Evolutionary conservation across 1,140 invertebrate species (phyloP), one percentile per base, ranked within the genome.

Genomic region (Procambarus clarkii): DNA sequence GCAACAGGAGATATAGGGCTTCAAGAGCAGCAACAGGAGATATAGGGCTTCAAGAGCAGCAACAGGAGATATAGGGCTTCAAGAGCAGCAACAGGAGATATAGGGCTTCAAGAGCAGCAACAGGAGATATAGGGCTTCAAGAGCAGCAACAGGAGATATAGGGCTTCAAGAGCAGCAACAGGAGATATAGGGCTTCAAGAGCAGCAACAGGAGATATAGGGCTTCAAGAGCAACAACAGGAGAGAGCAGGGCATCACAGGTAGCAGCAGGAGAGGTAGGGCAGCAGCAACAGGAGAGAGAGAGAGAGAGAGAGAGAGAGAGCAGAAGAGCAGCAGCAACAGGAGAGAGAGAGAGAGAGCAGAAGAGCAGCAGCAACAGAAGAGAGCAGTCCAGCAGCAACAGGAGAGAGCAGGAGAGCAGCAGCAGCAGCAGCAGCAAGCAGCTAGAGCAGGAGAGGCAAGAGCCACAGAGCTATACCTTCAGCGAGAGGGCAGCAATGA

Each of bases 401-500:
- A 15, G 60, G 18, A 64, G 60, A 64, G 13, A 64, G 60, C 3
- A 64, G 15, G 18, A 64, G 13, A 71, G 5, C 15, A 74, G 24
- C 24, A 34, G 69, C n/a, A 74, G 69, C 69, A 74, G 69, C n/a
- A 74, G 69, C 69, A 74, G 69, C n/a, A 74, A 21, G n/a, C 0
- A 21, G n/a, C 34, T 4, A 1, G 2, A 7, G n/a, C n/a, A n/a
- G 69, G 34, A 34, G 34, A 34, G 34, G 34, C 34, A 34, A 34
- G 34, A 34, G 34, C 34, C 34, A 1, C 34, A 34, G 34, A 34
- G 34, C 34, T 34, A 34, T 34, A 74, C 69, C 69, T 74, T 74
- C 69, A 74, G n/a, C 69, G n/a, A 11, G 69, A 24, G 69, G 69
- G n/a, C 69, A 74, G 24, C 69, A 34, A 74, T 74, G 69, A 74